phyloP scores from a whole-genome alignment of 2,113 vertebrate species.

The Trogon surrucura region DNA sequence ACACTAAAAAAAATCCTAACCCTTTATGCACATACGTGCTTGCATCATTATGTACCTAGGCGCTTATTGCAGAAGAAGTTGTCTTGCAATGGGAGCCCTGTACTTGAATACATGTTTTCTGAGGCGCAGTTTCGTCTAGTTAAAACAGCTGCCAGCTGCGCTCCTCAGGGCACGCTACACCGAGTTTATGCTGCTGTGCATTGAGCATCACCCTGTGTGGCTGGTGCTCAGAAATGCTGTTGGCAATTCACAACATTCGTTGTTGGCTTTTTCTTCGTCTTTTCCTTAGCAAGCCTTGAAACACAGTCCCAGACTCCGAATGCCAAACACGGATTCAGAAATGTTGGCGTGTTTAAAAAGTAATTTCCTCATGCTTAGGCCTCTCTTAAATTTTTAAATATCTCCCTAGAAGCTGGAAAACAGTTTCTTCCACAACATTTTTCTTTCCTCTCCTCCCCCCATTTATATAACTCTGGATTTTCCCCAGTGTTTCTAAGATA shows the following conservation, averaged over 20 bases:
- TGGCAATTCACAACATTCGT: background rate
- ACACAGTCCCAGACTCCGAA: background rate
- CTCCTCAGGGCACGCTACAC: background rate
- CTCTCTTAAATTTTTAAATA: background rate
- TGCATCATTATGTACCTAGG: background rate
- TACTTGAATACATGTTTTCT: background rate
- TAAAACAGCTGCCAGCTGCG: background rate
- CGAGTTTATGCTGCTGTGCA: background rate
- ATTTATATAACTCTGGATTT: constrained; percentile 54
- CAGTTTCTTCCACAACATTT: background rate
- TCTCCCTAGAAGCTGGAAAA: background rate
- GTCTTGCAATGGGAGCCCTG: background rate
- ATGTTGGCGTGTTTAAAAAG: background rate
- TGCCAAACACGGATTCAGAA: background rate
- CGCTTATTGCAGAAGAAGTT: background rate
- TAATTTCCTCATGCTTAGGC: background rate
- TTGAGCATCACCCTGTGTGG: background rate
- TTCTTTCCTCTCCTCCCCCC: background rate
- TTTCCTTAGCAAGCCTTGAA: background rate
- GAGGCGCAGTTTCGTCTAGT: background rate
- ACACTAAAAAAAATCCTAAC: background rate
- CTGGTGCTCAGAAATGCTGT: background rate
- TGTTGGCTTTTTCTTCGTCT: background rate
- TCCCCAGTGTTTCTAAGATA: constrained; percentile 26
- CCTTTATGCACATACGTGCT: background rate